Conservation (phyloP, 2,113 vertebrate genomes). For the Gadus chalcogrammus region DNA sequence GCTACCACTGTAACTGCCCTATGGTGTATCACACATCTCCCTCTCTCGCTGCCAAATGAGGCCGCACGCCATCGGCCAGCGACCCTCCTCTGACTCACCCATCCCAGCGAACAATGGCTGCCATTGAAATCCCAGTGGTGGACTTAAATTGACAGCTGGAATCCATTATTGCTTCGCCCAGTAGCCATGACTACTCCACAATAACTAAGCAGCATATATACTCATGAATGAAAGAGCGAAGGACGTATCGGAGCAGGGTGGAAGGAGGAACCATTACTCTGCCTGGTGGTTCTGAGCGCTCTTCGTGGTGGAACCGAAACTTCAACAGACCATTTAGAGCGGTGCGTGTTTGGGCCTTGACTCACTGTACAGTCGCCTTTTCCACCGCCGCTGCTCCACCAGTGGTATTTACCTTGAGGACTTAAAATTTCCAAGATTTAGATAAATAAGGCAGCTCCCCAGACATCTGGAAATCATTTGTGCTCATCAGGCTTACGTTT, state of each 20-base stretch:
- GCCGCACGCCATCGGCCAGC: constrained; percentile 39
- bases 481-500: constrained; percentile 28
- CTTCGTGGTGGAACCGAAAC: constrained; percentile 2
- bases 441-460: constrained; percentile 39
- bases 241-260: background rate
- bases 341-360: constrained; percentile 47
- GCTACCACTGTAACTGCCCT: constrained; percentile 36
- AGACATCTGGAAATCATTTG: constrained; percentile 56
- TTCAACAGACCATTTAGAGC: constrained; percentile 41
- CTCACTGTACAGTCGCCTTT: constrained; percentile 53
- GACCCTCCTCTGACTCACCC: constrained; percentile 58
- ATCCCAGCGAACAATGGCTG: constrained; percentile 63
- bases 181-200: constrained; percentile 59
- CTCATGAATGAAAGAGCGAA: constrained; percentile 45
- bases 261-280: constrained; percentile 30
- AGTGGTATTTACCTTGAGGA: constrained; percentile 56
- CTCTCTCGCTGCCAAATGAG: constrained; percentile 47
- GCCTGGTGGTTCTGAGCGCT: constrained; percentile 8
- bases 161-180: constrained; percentile 54
- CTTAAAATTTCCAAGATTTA: constrained; percentile 64
- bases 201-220: constrained; percentile 47
- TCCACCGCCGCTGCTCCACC: constrained; percentile 38
- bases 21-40: constrained; percentile 65
- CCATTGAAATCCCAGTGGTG: constrained; percentile 63
- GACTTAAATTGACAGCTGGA: constrained; percentile 62